Evolutionary conservation across 2,888 invertebrate genomes (phyloP).

Genomic region (Monopis laevigella): DNA sequence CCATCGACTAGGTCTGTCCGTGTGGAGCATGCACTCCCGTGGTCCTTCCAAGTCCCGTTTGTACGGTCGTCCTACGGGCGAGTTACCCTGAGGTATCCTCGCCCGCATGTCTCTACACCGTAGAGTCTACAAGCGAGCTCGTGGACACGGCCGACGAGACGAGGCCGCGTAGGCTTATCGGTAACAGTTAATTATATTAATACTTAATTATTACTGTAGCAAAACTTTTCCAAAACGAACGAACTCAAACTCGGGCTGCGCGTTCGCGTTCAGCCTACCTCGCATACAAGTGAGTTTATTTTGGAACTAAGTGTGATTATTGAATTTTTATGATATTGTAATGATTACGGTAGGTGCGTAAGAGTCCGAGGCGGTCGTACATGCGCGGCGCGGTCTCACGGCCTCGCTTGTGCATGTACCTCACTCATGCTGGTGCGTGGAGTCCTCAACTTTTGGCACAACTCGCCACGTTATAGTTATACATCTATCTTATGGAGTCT

Average conservation of each 20-base stretch:
- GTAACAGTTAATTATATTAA: constrained; percentile 63
- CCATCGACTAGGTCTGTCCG: constrained; percentile 14
- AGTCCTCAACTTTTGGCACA: constrained; percentile 64
- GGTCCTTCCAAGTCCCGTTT: no score
- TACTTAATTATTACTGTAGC: constrained; percentile 61
- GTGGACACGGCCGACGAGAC: constrained; percentile 44
- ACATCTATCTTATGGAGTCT: constrained; percentile 66
- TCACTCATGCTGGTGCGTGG: constrained; percentile 56
- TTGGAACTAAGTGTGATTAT: constrained; percentile 81
- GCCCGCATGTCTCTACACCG: constrained; percentile 9
- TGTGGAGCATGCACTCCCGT: constrained; percentile 7
- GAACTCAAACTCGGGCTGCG: constrained; percentile 69
- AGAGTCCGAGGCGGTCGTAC: constrained; percentile 50
- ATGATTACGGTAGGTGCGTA: constrained; percentile 66
- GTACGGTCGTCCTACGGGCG: no score
- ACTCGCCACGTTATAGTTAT: constrained; percentile 59
- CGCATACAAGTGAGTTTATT: constrained; percentile 81
- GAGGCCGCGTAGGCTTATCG: constrained; percentile 65
- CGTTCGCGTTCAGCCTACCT: constrained; percentile 72
- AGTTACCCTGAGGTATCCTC: constrained; percentile 4
- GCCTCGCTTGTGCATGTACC: constrained; percentile 33
- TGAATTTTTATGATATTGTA: constrained; percentile 70
- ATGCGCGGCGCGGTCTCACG: constrained; percentile 28
- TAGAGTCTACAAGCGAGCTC: constrained; percentile 30
- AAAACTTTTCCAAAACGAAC: constrained; percentile 69